Evolutionary conservation across 2,113 vertebrate species (phyloP).

Genomic region (Neodontobutis hainanensis): DNA sequence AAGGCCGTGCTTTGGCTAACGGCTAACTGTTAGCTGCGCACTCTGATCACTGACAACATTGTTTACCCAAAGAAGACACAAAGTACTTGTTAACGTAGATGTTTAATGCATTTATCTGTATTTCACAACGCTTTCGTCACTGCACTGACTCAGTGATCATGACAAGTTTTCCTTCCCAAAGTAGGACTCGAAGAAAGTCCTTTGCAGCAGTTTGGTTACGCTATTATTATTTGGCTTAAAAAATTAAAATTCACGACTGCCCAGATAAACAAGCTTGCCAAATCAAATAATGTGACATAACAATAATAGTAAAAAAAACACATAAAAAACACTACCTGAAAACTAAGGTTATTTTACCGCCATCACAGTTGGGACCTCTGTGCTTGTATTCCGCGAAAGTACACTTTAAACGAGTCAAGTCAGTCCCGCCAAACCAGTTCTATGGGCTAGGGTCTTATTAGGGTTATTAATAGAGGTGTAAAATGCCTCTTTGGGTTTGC

Average conservation of each 20-base stretch:
- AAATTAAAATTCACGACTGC: not conserved
- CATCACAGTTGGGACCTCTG: not conserved
- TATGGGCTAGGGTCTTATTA: conserved; percentile 20
- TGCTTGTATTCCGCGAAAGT: conserved; percentile 2
- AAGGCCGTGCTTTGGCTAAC: conserved; percentile 55
- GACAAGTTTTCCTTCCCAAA: conserved; percentile 60
- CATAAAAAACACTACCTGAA: not conserved
- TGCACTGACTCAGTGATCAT: conserved; percentile 59
- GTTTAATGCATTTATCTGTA: conserved; percentile 41
- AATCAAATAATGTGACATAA: conserved; percentile 29
- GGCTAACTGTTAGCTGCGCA: conserved; percentile 37
- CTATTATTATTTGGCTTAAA: not conserved
- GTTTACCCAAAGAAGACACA: conserved; percentile 14
- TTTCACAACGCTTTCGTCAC: conserved; percentile 64
- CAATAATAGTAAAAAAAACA: not conserved
- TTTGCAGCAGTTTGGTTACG: not conserved
- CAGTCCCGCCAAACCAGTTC: conserved; percentile 55
- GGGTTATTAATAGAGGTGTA: conserved; percentile 3
- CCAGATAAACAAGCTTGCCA: conserved; percentile 7
- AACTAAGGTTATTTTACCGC: not conserved
- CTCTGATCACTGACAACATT: conserved; percentile 8
- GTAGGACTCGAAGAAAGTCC: conserved; percentile 23
- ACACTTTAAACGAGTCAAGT: conserved; percentile 23
- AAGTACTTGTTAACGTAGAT: conserved; percentile 22
- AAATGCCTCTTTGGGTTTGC: conserved; percentile 4